A percentile compares a stretch with the other conserved stretches of the same genome.
Evolutionary conservation across 1,140 invertebrate genomes (phyloP).

Genomic region (Thalassaphorura encarpata): DNA sequence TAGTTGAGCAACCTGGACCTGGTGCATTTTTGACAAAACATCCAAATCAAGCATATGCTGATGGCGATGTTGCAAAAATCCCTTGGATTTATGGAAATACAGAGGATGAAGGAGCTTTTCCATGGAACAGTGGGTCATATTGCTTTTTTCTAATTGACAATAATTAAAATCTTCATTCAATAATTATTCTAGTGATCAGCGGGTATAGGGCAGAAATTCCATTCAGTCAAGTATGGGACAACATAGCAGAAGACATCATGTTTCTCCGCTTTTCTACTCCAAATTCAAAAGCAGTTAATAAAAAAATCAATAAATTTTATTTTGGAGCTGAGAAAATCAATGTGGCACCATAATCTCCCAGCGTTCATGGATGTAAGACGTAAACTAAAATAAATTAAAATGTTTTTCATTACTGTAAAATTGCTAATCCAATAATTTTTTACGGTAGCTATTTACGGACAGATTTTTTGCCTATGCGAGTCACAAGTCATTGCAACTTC

Average conservation of each 20-base stretch:
- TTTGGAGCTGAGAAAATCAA: not conserved
- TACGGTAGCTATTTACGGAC: not conserved
- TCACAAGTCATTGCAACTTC: not conserved
- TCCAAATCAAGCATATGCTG: not conserved
- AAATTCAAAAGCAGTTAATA: not conserved
- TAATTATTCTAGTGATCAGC: not conserved
- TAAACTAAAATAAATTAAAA: not conserved
- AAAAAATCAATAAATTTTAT: not conserved
- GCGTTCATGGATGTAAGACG: not conserved
- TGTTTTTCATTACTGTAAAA: not conserved
- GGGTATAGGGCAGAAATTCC: not conserved
- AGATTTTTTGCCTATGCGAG: not conserved
- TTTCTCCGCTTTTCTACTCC: not conserved
- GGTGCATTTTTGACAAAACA: not conserved
- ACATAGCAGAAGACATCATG: not conserved
- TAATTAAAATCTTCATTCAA: not conserved
- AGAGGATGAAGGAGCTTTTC: constrained; percentile 1
- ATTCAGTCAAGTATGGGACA: not conserved
- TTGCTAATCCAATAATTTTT: too few relatives aligned
- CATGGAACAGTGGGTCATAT: not conserved
- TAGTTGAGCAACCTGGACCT: not conserved
- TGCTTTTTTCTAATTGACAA: not conserved
- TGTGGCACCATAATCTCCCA: not conserved
- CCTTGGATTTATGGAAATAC: not conserved
- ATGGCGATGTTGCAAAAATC: not conserved